Conservation (phyloP, 35 echinoderm and acorn worm species). For the Stichopus chloronotus region DNA sequence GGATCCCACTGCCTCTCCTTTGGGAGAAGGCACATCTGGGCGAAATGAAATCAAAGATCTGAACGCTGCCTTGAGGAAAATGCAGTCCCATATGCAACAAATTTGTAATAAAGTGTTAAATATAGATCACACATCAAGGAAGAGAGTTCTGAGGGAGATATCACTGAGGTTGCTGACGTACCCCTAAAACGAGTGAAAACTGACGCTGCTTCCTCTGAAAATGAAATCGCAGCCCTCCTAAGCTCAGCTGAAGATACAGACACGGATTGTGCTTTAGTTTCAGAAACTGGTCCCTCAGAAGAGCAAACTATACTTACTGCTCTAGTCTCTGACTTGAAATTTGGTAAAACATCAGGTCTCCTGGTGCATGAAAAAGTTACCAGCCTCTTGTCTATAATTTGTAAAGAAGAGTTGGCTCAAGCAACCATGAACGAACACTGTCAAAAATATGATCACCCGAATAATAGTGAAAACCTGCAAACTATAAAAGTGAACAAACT, state of each 20-base stretch:
- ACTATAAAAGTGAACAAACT: slow-evolving; percentile 10
- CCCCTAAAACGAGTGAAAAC: background rate
- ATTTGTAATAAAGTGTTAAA: slow-evolving; percentile 4
- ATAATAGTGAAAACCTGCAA: background rate
- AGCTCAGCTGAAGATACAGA: background rate
- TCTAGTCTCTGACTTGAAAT: background rate
- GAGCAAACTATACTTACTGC: background rate
- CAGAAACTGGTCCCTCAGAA: background rate
- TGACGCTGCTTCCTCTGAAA: background rate
- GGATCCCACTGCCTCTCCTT: background rate
- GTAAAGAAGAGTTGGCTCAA: background rate
- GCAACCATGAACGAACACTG: slow-evolving; percentile 10
- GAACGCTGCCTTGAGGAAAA: background rate
- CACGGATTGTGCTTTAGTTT: background rate
- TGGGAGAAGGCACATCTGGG: slow-evolving; percentile 20
- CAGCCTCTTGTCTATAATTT: background rate
- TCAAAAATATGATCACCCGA: slow-evolving; percentile 11
- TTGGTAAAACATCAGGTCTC: background rate
- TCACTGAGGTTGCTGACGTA: background rate
- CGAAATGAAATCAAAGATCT: slow-evolving; percentile 19
- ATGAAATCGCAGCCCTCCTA: background rate
- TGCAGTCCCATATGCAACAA: background rate
- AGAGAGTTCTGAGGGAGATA: background rate
- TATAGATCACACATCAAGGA: background rate
- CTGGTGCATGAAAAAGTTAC: background rate